A percentile compares a stretch with the other conserved stretches of the same genome.
Evolutionary conservation across 2,888 invertebrate genomes (phyloP).

Genomic region (Dryadula phaetusa): DNA sequence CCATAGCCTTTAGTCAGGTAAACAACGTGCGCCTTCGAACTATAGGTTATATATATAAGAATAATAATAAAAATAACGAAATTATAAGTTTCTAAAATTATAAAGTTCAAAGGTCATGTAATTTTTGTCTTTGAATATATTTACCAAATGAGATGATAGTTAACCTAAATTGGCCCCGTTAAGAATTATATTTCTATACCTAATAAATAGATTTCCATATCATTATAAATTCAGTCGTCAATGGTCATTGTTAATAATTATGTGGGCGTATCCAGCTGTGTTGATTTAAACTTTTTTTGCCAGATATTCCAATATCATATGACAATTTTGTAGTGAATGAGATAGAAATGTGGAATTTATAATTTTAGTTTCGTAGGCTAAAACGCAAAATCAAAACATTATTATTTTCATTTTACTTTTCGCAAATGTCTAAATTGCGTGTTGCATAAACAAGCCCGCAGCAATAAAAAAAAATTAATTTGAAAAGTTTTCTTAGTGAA

Average conservation of each 20-base stretch:
- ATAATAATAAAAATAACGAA: not conserved
- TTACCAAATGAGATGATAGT: not conserved
- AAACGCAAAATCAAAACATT: too few species aligned
- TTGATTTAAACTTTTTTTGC: slow-evolving; percentile 33
- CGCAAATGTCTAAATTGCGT: too few species aligned
- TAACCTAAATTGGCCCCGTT: slow-evolving; percentile 22
- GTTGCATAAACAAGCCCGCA: too few species aligned
- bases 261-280: slow-evolving; percentile 40
- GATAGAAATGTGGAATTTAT: slow-evolving; percentile 4
- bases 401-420: too few species aligned
- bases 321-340: slow-evolving; percentile 10
- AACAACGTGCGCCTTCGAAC: too few species aligned
- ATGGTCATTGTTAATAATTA: slow-evolving; percentile 39
- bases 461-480: too few species aligned
- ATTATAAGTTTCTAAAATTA: not conserved
- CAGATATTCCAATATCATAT: slow-evolving; percentile 37
- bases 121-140: not conserved
- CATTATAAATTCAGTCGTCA: slow-evolving; percentile 27
- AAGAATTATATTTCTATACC: slow-evolving; percentile 4
- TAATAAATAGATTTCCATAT: slow-evolving; percentile 18
- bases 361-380: not conserved
- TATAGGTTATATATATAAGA: too few species aligned
- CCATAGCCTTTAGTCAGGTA: too few species aligned
- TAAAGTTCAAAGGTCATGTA: not conserved
- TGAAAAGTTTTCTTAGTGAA: too few species aligned